These are phyloP conservation scores for Cerceris rybyensis DNA, from an alignment of 2,888 invertebrate genomes.

Conservation along the genomic window DNA sequence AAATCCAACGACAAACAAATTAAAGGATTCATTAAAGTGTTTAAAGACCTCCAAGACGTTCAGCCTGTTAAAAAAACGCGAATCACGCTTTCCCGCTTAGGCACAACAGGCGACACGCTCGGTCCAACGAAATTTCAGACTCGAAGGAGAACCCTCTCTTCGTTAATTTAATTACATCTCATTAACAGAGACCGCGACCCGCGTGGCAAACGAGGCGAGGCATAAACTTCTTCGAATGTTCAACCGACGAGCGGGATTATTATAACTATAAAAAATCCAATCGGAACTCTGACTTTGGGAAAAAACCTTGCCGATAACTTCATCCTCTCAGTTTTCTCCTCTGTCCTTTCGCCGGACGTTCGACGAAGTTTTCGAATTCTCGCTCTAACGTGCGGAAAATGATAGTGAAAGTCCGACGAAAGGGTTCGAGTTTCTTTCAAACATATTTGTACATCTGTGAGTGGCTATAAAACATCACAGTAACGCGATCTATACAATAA, in stretches of 20 bases:
- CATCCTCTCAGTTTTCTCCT: no score
- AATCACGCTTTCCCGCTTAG: constrained; percentile 21
- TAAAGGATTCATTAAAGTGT: no score
- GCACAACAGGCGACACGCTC: constrained; percentile 46
- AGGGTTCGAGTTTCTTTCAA: no score
- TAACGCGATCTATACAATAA: constrained; percentile 25
- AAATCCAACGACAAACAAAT: no score
- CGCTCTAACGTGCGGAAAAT: no score
- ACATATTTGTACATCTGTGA: constrained; percentile 21
- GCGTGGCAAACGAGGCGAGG: constrained; percentile 16
- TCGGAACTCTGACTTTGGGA: constrained; percentile 17
- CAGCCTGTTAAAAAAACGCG: no score
- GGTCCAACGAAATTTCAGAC: constrained; percentile 1
- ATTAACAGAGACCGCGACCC: not conserved
- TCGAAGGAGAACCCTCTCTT: not conserved
- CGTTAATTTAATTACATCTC: not conserved
- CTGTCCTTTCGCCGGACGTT: no score
- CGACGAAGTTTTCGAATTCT: no score
- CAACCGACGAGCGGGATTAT: constrained; percentile 16
- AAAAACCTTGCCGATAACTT: constrained; percentile 2
- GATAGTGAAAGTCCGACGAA: no score
- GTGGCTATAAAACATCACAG: constrained; percentile 34
- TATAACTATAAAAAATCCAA: constrained; percentile 28
- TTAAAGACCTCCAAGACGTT: no score
- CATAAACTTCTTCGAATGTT: constrained; percentile 40